Base-by-base conservation (phyloP, 2,797 vertebrate species). In the Tauraco hartlaubi region DNA sequence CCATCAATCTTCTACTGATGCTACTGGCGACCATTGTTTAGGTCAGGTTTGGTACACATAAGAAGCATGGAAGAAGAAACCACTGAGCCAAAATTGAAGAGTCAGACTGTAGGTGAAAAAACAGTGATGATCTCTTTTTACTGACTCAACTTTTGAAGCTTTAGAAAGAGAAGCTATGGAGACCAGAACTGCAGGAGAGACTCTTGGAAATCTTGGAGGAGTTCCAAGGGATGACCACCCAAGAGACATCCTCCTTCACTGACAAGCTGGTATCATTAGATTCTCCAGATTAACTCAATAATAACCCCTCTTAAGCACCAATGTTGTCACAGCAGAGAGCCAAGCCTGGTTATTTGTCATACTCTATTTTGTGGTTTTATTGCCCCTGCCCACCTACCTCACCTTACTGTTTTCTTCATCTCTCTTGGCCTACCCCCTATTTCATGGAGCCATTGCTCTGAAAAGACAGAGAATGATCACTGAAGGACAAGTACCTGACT, bases 321-420 rank as follows among this genome's bases (percentile, higher is more conserved):
- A 6, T 46, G 25, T 26, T 69, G 22, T 5, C 61, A 43, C 29
- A 74, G 41, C 54, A 64, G 41, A 63, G 46, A 51, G 35, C 18
- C 26, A 55, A 51, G 29, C 15, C 55, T 64, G 13, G 9, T 81
- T 81, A 35, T 52, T 48, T 84, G 18, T 48, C 6, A 3, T 52
- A 48, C 18, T 59, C 39, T 76, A 0, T 48, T 90, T 68, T 68
- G 39, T 61, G 46, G 15, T 17, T 76, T 81, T 78, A 44, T 48
- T 89, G 33, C 9, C 14, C 5, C 25, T 20, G 2, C 9, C 5
- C 9, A 10, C 9, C 13, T 4, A 1, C 26, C 22, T 26, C 3
- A 2, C 63, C 4, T 78, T 66, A 52, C 13, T 55, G 6, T 49
- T 73, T 66, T 58, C 31, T 73, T 80, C 35, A 23, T 56, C 22